A percentile compares a stretch with the other conserved stretches of the same genome.
These are phyloP conservation scores for Scaptomyza flava DNA, from an alignment of 2,888 invertebrate species.

Conservation along the genomic window DNA sequence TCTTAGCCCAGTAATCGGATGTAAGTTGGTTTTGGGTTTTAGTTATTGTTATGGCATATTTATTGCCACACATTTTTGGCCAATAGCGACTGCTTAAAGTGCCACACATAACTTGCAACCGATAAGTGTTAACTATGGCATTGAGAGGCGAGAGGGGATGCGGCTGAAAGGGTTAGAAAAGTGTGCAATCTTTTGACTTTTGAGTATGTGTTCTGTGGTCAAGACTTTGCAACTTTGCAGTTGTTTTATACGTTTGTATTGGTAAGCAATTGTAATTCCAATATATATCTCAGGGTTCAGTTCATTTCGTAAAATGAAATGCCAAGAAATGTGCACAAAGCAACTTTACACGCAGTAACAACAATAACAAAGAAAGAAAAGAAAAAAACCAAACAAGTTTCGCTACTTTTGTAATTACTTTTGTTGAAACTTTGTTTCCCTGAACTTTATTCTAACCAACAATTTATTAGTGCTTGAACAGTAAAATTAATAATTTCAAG, in stretches of 20 bases:
- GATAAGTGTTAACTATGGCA: constrained; percentile 57
- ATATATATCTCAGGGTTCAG: constrained; percentile 21
- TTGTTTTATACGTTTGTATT: constrained; percentile 52
- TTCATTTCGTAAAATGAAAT: constrained; percentile 44
- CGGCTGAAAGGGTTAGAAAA: background rate
- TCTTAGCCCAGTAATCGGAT: constrained; percentile 68
- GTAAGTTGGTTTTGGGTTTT: constrained; percentile 65
- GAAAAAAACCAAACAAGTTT: constrained; percentile 20
- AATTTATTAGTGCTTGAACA: background rate
- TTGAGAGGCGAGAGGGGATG: background rate
- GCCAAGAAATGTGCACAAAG: constrained; percentile 50
- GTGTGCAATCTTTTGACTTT: constrained; percentile 31
- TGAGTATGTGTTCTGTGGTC: constrained; percentile 51
- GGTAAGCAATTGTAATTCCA: constrained; percentile 58
- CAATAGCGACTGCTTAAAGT: constrained; percentile 46
- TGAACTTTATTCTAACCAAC: background rate
- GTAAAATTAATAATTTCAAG: background rate
- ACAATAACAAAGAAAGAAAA: background rate
- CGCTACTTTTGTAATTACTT: constrained; percentile 35
- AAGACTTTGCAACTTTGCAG: constrained; percentile 57
- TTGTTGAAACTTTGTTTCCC: constrained; percentile 5
- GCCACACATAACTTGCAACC: constrained; percentile 52
- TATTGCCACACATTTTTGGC: constrained; percentile 56
- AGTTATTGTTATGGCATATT: constrained; percentile 78
- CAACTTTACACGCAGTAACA: constrained; percentile 13